Conservation (phyloP, 2,888 invertebrate species). For the Cybosia mesomella region DNA sequence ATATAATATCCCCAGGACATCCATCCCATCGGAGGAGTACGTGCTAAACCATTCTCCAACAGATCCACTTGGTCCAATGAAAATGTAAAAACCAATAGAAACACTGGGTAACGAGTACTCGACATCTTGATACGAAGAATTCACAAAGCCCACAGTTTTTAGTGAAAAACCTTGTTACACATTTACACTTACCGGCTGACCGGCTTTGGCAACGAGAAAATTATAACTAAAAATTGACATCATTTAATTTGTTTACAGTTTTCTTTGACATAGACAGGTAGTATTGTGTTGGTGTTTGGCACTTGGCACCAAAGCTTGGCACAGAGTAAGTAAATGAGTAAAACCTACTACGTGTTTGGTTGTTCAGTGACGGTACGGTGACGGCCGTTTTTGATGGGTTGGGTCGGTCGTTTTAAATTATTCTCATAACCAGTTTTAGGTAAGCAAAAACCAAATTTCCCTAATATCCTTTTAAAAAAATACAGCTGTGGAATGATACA, state of each 20-base stretch:
- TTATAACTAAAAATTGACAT: background rate
- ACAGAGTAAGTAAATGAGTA: too few species aligned
- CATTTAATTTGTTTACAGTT: constrained; percentile 8
- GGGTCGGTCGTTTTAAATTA: too few species aligned
- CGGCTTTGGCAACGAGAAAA: constrained; percentile 1
- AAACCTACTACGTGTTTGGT: too few species aligned
- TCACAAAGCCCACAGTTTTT: background rate
- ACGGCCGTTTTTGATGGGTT: too few species aligned
- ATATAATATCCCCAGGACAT: constrained; percentile 91
- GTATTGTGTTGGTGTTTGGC: too few species aligned
- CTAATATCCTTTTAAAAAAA: too few species aligned
- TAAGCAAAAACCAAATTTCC: too few species aligned
- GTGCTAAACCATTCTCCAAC: constrained; percentile 89
- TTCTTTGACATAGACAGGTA: background rate
- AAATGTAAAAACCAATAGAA: constrained; percentile 43
- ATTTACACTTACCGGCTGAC: background rate
- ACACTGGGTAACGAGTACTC: constrained; percentile 26
- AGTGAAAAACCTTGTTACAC: background rate
- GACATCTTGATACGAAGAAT: constrained; percentile 27
- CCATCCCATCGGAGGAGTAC: constrained; percentile 92
- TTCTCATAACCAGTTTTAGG: too few species aligned
- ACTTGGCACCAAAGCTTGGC: too few species aligned
- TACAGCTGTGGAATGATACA: too few species aligned
- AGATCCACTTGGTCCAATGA: constrained; percentile 59
- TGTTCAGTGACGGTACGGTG: too few species aligned